Base-by-base conservation (phyloP, 2,888 invertebrate genomes). In the Temnothorax unifasciatus region DNA sequence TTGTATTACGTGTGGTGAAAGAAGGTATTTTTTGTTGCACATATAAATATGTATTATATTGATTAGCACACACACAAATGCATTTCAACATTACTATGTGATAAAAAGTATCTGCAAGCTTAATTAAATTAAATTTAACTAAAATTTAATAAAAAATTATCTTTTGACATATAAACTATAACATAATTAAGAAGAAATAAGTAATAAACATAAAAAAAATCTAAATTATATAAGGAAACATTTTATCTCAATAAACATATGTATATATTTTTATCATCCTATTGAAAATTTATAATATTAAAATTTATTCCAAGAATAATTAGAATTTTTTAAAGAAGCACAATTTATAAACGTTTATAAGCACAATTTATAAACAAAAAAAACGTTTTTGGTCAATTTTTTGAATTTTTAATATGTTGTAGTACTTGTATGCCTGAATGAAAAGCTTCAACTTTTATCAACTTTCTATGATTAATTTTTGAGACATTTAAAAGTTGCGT, bases 1-100 rank as follows among this genome's bases (percentile, higher is more conserved):
- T 73, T 73, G 15, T 68, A 87, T 89, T 94, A 64, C 61, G 82
- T 86, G 89, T 91, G 90, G 89, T 91, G 86, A 90, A 91, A 90
- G 89, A 91, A 91, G 87, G 87, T 86, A 87, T 74, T 86, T 69
- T 47, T 75, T 54, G 21, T 68, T 47, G 2, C 25, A 69, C 2
- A 79, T 57, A 59, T 9, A 38, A 44, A 52, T 54, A 21, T 52
- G 21, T 29, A 34, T 34, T 64, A 61, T 47, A 11, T 71, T 69
- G 69, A 73, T 38, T 34, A 34, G 11, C 18, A 25, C 11, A 29
- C n/a, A 50, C 6, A 68, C 18, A 18, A 68, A 68, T 29, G 15
- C 13, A 21, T 21, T 64, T 59, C 2, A 71, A 34, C 9, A 9
- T 73, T 73, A 38, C 25, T 69, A 11, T 29, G 1, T 18, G 11